Conservation (phyloP, 2,888 invertebrate species). For the Tupiocoris notatus region DNA sequence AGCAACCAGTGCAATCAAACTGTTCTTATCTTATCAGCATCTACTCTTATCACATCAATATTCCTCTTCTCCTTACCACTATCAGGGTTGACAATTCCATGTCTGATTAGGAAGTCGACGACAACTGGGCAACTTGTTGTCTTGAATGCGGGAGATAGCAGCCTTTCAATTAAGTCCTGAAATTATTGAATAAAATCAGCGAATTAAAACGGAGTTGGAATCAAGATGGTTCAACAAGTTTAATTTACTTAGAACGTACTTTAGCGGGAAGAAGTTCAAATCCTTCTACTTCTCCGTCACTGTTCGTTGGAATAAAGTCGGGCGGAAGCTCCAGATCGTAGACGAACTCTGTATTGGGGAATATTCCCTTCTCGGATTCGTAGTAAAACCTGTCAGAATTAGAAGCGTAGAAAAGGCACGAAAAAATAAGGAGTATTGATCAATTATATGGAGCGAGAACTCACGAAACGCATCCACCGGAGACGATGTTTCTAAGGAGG, state of each 20-base stretch:
- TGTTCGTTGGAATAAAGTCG: constrained; percentile 87
- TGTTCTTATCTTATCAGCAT: too few relatives aligned
- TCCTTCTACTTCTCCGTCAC: constrained; percentile 90
- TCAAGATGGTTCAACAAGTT: background rate
- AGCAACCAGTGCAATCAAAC: too few relatives aligned
- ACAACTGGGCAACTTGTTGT: constrained; percentile 90
- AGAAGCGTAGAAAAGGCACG: too few relatives aligned
- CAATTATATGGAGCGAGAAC: constrained; percentile 50
- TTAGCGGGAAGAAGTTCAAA: constrained; percentile 83
- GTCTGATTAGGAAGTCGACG: constrained; percentile 88
- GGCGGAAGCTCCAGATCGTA: constrained; percentile 88
- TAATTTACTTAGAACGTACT: constrained; percentile 61
- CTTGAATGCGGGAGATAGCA: constrained; percentile 82
- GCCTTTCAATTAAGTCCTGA: constrained; percentile 63
- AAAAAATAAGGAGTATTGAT: too few relatives aligned
- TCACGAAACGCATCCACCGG: constrained; percentile 80
- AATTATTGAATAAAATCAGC: background rate
- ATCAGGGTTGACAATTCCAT: constrained; percentile 84
- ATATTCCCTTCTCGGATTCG: constrained; percentile 88
- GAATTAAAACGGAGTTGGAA: background rate
- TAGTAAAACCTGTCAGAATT: constrained; percentile 74
- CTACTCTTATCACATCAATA: too few relatives aligned
- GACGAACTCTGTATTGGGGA: constrained; percentile 92
- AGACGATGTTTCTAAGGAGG: constrained; percentile 71
- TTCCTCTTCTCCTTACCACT: too few relatives aligned